Evolutionary conservation across 2,797 vertebrate species (phyloP), one percentile per base, ranked within the genome.

Genomic region (Gouania willdenowi): DNA sequence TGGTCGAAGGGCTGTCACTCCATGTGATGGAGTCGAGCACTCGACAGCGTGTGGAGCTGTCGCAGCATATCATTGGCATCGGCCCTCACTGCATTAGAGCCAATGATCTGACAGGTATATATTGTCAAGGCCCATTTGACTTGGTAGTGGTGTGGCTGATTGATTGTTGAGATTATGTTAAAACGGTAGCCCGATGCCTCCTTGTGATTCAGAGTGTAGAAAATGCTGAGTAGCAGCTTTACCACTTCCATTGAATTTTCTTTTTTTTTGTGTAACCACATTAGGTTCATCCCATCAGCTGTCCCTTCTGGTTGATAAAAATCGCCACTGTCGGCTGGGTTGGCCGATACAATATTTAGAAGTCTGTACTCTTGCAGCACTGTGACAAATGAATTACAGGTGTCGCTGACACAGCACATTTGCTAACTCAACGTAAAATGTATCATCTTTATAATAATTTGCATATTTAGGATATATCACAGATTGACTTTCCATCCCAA

Each of bases 101-200:
- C 72, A 77, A 73, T 72, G 75, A 82, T 75, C 71, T 79, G 77
- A 82, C 71, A 77, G 79, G 83, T 81, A 82, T 72, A 82, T 75
- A 66, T 70, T 73, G 79, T 83, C 79, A 78, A 49, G 76, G 76
- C 75, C 63, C 73, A 84, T 82, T n/a, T 83, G 80, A 73, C 76
- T 83, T 70, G 76, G 79, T 69, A 78, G 77, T 76, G 52, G 55
- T 29, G 44, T 37, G 57, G 50, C 69, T 77, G 82, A 83, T 80
- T 74, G 77, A 79, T 79, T 67, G 73, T 71, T 9, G 30, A 75
- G 71, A 79, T 72, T 66, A 71, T 71, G 75, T 66, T 55, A 51
- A 76, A 74, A 68, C 42, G 56, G 38, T 33, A 58, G 56, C 27
- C 6, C 28, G 48, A 61, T 4, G 25, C 42, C 61, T 75, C 56